Conservation (phyloP, 2,113 vertebrate species). For the Pseudonaja textilis region DNA sequence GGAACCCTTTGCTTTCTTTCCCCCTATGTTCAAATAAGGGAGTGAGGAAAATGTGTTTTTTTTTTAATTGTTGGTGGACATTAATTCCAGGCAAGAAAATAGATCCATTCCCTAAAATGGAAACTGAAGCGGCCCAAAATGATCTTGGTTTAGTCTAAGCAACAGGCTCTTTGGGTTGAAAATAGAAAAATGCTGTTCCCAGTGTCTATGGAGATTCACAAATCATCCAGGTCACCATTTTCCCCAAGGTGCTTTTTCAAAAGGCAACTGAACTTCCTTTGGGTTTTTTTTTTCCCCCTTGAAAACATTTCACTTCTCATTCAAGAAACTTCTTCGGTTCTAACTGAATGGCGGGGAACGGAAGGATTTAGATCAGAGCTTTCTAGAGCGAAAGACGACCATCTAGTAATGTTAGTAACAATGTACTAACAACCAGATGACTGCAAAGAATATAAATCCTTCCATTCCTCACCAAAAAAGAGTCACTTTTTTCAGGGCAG, state of each 20-base stretch:
- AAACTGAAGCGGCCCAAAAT: neutral
- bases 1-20: neutral
- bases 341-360: neutral
- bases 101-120: neutral
- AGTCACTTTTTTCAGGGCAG: too few relatives aligned
- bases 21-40: neutral
- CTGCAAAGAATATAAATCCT: neutral
- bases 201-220: neutral
- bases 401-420: too few relatives aligned
- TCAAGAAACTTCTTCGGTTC: neutral
- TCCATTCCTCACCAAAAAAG: too few relatives aligned
- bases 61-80: accelerated
- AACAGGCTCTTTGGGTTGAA: neutral
- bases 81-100: neutral
- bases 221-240: neutral
- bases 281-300: neutral
- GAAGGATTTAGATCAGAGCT: neutral
- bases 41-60: neutral
- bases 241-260: neutral
- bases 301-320: neutral
- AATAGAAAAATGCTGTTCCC: neutral
- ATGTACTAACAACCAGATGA: neutral
- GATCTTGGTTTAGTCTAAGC: neutral
- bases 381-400: neutral
- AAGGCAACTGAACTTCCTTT: neutral